These are phyloP conservation scores for Paguma larvata DNA, from an alignment of 2,797 vertebrate species.

Conservation along the genomic window DNA sequence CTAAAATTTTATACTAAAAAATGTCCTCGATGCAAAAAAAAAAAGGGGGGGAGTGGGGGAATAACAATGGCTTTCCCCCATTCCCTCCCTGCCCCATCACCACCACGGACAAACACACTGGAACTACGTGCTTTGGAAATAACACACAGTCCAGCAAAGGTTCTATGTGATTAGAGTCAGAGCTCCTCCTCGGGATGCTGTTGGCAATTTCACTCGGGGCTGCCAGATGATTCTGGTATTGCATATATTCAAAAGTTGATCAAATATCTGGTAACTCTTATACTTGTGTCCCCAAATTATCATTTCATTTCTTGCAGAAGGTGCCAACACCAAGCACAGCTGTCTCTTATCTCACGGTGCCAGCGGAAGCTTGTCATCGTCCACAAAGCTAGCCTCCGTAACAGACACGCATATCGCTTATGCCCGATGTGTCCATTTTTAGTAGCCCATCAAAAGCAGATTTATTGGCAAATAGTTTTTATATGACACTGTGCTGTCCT, in stretches of 20 bases:
- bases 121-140: conserved; percentile 82
- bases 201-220: conserved; percentile 70
- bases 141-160: conserved; percentile 78
- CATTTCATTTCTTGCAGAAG: conserved; percentile 77
- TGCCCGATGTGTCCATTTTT: conserved; percentile 76
- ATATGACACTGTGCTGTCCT: conserved; percentile 58
- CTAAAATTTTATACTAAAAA: conserved; percentile 65
- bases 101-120: conserved; percentile 68
- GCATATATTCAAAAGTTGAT: conserved; percentile 82
- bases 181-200: conserved; percentile 77
- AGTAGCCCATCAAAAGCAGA: conserved; percentile 76
- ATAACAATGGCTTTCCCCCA: neutral
- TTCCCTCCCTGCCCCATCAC: neutral
- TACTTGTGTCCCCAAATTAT: conserved; percentile 79
- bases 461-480: conserved; percentile 76
- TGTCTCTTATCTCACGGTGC: conserved; percentile 83
- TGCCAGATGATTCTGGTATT: conserved; percentile 81
- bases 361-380: conserved; percentile 70
- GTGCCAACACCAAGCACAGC: conserved; percentile 69
- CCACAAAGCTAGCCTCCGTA: conserved; percentile 72
- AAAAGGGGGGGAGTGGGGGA: neutral
- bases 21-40: conserved; percentile 69
- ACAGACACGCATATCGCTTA: conserved; percentile 76
- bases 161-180: conserved; percentile 81
- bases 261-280: conserved; percentile 79